Evolutionary conservation across 2,797 vertebrate genomes (phyloP), one percentile per base, ranked within the genome.

Genomic region (Sitta carolinensis): DNA sequence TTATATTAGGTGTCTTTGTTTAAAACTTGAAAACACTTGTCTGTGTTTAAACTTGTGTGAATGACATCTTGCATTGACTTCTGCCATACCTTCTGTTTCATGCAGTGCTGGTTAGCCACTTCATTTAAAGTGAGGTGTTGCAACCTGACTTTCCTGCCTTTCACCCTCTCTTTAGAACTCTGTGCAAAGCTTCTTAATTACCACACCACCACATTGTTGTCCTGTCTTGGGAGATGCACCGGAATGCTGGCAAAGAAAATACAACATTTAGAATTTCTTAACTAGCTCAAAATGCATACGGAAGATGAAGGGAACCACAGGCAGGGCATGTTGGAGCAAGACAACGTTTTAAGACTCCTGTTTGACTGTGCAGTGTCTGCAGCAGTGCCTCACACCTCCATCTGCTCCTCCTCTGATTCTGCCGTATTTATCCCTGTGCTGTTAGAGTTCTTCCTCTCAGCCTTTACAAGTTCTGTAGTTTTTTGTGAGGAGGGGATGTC

Each of bases 401-500:
- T 26, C 17, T 79, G 13, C 2, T 4, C 14, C 16, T 62, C 11
- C 34, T 87, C 26, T 66, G 27, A 47, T 51, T 72, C 38, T 89
- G 32, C 47, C 0, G 0, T 73, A 30, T 40, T 87, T 3, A 1
- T 47, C 29, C 21, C 21, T 64, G 7, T 19, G 7, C n/a, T 50
- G 16, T 43, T 30, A 9, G n/a, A 38, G 17, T 52, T 13, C 13
- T 50, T 84, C 63, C 61, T 67, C 7, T 70, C 25, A 42, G 9
- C 22, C 42, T 70, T 87, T 52, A 27, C 9, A 87, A 79, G 15
- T 45, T 11, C 19, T 70, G 0, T 10, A n/a, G 3, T n/a, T 67
- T 43, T 18, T 19, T 11, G 2, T 4, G 10, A 25, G 11, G 14
- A 21, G 10, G 0, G 3, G 0, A 1, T 45, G 16, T 58, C 50